phyloP scores from a whole-genome alignment of 92 coral and sea anemone genomes.

The Montipora capitata region DNA sequence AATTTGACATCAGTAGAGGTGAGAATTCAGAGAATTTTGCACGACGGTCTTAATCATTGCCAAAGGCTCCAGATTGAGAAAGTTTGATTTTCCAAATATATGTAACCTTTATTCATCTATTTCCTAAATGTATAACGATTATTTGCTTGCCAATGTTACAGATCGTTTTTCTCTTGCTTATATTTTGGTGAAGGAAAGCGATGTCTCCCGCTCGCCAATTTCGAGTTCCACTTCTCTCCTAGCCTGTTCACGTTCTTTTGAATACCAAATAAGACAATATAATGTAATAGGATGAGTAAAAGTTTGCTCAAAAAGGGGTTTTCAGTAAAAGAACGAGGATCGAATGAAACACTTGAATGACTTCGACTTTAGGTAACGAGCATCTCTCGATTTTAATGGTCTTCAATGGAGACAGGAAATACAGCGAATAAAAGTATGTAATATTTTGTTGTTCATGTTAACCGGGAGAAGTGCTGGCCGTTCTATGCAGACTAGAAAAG shows the following conservation, averaged over 20 bases:
- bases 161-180: background rate
- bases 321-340: background rate
- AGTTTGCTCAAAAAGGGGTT: background rate
- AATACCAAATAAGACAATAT: background rate
- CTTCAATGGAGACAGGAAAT: background rate
- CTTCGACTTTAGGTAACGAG: background rate
- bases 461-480: background rate
- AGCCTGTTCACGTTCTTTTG: background rate
- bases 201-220: background rate
- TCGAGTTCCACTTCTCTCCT: background rate
- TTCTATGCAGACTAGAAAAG: background rate
- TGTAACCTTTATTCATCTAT: background rate
- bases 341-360: background rate
- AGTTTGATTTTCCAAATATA: background rate
- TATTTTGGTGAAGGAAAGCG: background rate
- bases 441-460: background rate
- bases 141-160: background rate
- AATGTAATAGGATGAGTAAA: background rate
- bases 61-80: background rate
- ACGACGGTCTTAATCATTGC: background rate
- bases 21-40: background rate
- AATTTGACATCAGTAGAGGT: background rate
- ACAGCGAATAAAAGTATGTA: background rate
- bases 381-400: background rate
- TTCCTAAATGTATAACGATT: background rate